Percentiles rank a stretch among this genome's conserved stretches.
These are phyloP conservation scores for Eudemis profundana DNA, from an alignment of 2,888 invertebrate species.

Conservation along the genomic window DNA sequence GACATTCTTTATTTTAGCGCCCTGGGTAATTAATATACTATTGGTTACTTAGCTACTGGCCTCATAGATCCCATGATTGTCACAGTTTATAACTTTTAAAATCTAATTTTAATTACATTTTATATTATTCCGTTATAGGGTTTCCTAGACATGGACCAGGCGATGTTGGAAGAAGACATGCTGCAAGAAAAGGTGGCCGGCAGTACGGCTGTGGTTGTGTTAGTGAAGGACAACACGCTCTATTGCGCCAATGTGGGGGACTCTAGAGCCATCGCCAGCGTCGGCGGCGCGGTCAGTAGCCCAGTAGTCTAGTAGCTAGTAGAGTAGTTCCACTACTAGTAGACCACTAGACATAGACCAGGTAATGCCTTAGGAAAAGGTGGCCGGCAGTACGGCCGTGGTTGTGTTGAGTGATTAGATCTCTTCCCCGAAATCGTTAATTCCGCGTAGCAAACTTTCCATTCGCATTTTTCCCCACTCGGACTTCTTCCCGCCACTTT, in stretches of 20 bases:
- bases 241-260: slow-evolving; percentile 99
- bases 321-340: too few species aligned
- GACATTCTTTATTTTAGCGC: too few species aligned
- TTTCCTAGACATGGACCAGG: slow-evolving; percentile 96
- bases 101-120: neutral
- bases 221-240: slow-evolving; percentile 93
- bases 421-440: too few species aligned
- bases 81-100: too few species aligned
- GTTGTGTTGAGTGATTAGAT: too few species aligned
- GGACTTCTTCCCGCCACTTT: too few species aligned
- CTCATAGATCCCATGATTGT: too few species aligned
- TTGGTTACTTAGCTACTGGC: too few species aligned
- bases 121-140: slow-evolving; percentile 81
- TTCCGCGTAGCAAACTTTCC: too few species aligned
- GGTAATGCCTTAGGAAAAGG: slow-evolving; percentile 95
- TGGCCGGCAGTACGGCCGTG: slow-evolving; percentile 98
- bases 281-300: slow-evolving; percentile 89
- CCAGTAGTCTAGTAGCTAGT: too few species aligned
- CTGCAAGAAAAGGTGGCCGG: slow-evolving; percentile 97
- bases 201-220: slow-evolving; percentile 95
- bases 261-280: slow-evolving; percentile 96
- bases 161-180: slow-evolving; percentile 95
- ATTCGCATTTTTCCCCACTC: too few species aligned
- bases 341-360: slow-evolving; percentile 96
- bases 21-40: too few species aligned